Conservation (phyloP, 2,888 invertebrate genomes). For the Gymnoscelis rufifasciata region DNA sequence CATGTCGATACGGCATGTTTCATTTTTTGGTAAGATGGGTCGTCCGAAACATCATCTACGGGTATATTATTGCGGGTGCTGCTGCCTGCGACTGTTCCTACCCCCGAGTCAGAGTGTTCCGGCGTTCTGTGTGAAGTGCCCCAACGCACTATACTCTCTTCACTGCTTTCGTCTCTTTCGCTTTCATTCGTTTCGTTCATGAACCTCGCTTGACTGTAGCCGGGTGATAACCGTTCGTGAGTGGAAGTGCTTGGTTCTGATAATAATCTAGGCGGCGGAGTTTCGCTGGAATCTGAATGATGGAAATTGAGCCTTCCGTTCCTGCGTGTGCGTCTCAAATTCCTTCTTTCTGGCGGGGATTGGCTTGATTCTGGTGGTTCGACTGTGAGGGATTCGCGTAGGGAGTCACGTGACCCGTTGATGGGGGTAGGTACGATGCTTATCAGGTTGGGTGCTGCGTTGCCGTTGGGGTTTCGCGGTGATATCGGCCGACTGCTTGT, state of each 20-base stretch:
- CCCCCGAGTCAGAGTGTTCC: conserved; percentile 64
- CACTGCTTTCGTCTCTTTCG: conserved; percentile 64
- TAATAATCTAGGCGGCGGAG: conserved; percentile 57
- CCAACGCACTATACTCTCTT: conserved; percentile 12
- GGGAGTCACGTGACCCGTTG: conserved; percentile 74
- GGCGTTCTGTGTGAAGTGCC: conserved; percentile 18
- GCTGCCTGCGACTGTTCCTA: conserved; percentile 56
- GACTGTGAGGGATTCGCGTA: conserved; percentile 56
- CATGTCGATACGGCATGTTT: conserved; percentile 34
- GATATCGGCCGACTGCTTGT: conserved; percentile 61
- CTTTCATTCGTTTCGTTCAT: conserved; percentile 75
- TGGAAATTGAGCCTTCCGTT: conserved; percentile 52
- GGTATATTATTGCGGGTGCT: conserved; percentile 49
- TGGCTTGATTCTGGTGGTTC: conserved; percentile 46
- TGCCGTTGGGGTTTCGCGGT: conserved; percentile 43
- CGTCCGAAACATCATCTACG: conserved; percentile 59
- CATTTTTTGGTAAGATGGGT: conserved; percentile 70
- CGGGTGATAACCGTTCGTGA: conserved; percentile 44
- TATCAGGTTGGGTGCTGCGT: conserved; percentile 62
- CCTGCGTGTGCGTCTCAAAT: conserved; percentile 45
- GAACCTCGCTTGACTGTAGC: conserved; percentile 61
- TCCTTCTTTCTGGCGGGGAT: conserved; percentile 40
- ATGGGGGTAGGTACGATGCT: conserved; percentile 80
- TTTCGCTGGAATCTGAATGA: conserved; percentile 64
- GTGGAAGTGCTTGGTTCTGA: conserved; percentile 39